Base-by-base conservation (phyloP, 2,888 invertebrate species). In the Aromia moschata region DNA sequence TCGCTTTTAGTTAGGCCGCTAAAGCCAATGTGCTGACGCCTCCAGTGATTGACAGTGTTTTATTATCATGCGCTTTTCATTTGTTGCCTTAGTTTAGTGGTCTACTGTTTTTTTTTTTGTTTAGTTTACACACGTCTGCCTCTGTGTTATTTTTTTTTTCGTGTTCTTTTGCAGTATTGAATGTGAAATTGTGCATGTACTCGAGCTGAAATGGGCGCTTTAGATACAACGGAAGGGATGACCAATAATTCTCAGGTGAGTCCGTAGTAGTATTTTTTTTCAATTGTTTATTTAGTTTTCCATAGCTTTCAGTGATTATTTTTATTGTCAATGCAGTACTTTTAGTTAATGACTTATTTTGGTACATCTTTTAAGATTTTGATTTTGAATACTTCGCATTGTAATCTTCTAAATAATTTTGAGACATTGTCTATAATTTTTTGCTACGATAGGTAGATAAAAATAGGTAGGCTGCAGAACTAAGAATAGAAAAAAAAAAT, bases 161-260 rank as follows among this genome's bases (percentile, higher is more conserved):
- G 14, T 47, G 51, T 61, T 64, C 57, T 15, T 47, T 65, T 62
- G 60, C 61, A 63, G 62, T 65, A 59, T 57, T 61, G 25, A 58
- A 56, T 59, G 59, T 65, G 62, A 62, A 51, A 51, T 65, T 60
- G 61, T 62, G 57, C 60, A 49, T 62, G 49, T n/a, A n/a, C 17
- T 20, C 20, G 9, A 37, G 55, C 45, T 46, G 57, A 17, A 43
- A 65, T 65, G 65, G 65, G 65, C 40, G 46, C 60, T 49, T 52
- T 52, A 12, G 52, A 41, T 30, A 52, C 62, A 12, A 52, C 30
- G 15, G 45, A 46, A 38, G 56, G 54, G 51, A 61, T 61, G 62
- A 56, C 46, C 43, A 55, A 60, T 18, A 63, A 59, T 45, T 46
- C 60, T 4, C 65, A 65, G 63, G 65, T 65, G 58, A 63, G 61